Evolutionary conservation across 1,140 invertebrate species (phyloP), one percentile per base, ranked within the genome.

Genomic region (Zaprionus camerounensis): DNA sequence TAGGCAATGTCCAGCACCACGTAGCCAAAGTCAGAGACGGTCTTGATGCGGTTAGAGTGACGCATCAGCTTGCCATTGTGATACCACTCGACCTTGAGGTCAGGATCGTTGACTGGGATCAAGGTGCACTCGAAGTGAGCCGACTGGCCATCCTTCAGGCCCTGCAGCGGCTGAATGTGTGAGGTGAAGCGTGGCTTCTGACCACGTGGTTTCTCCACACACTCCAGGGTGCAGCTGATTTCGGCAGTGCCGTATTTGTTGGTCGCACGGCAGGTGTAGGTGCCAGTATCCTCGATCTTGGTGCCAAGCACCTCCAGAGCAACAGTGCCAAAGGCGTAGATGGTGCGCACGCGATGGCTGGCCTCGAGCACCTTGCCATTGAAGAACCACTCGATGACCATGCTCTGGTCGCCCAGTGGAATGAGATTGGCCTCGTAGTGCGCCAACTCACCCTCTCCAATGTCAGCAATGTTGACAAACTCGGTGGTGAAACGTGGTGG

Each of bases 351-450:
- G 38, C 98, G 95, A 92, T 98, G 97, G 93, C 97, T 97, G 24
- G 97, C 97, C 93, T 97, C 96, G 56, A 99, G 94, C 0, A 95
- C 90, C 92, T 99, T 96, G 38, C 96, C 97, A 93, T 99, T 98
- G 85, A 97, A 99, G 94, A 98, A 98, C 98, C 98, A 99, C 94
- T 99, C 98, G 28, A 99, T 97, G 28, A 96, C 95, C 98, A 99
- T 99, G 28, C 96, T 97, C 91, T 99, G 97, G 93, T 99, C 98
- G 24, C 98, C 98, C 59, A 98, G 96, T 12, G 98, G 98, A 51
- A 97, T 96, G 1, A 99, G 94, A 44, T 97, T 97, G 15, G 97
- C 98, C 93, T 99, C 98, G 92, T 98, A 99, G 91, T 98, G 97
- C 82, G 97, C 97, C 80, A 98, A 96, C 93, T 98, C 97, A 46